Conservation (phyloP, 2,113 vertebrate genomes). For the Haemorhous mexicanus region DNA sequence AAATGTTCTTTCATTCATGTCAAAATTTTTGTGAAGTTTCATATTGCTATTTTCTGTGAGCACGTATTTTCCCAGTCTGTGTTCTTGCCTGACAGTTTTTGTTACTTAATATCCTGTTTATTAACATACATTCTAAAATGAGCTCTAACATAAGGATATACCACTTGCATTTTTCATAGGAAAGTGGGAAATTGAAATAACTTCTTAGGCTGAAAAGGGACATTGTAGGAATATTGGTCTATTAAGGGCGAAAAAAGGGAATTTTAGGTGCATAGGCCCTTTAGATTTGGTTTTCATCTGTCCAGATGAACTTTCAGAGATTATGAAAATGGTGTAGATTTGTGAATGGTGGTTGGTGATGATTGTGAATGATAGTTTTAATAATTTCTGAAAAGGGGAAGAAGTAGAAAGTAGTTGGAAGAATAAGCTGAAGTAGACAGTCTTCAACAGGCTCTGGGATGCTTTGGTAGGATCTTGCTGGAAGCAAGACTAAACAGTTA, state of each 20-base stretch:
- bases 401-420: not conserved
- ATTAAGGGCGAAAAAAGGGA: not conserved
- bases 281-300: not conserved
- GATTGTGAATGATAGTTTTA: not conserved
- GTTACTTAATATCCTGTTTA: not conserved
- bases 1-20: not conserved
- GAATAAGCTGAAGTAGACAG: not conserved
- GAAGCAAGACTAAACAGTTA: not conserved
- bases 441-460: not conserved
- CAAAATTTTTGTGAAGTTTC: not conserved
- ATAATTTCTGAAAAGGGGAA: not conserved
- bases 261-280: not conserved
- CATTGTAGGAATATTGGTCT: not conserved
- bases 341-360: not conserved
- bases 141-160: not conserved
- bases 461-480: not conserved
- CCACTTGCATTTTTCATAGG: not conserved
- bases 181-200: not conserved
- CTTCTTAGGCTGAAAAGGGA: not conserved
- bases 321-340: not conserved
- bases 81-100: not conserved
- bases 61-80: not conserved
- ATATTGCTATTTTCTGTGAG: not conserved
- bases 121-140: not conserved
- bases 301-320: not conserved